Conservation (phyloP, 2,113 vertebrate genomes). For the Geothlypis trichas region DNA sequence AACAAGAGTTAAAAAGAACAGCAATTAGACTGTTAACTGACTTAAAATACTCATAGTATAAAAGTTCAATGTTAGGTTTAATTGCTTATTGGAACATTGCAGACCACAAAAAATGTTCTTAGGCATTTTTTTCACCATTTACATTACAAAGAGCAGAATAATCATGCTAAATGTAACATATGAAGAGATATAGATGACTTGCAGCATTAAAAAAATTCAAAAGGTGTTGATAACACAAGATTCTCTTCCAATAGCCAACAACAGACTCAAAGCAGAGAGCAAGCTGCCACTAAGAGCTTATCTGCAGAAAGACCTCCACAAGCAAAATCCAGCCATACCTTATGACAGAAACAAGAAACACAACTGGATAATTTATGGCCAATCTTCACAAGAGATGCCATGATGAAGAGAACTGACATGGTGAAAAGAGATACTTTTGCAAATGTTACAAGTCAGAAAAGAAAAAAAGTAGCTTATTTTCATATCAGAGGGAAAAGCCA, state of each 20-base stretch:
- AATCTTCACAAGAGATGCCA: neutral
- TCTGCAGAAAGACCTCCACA: neutral
- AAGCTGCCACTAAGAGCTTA: neutral
- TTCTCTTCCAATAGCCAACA: neutral
- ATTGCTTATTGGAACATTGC: neutral
- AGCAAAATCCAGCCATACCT: neutral
- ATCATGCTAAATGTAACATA: neutral
- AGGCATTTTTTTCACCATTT: neutral
- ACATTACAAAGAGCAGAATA: neutral
- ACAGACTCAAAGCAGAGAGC: neutral
- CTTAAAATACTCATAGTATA: neutral
- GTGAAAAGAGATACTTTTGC: neutral
- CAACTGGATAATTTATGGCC: neutral
- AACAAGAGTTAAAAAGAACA: neutral
- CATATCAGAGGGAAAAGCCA: neutral
- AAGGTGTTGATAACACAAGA: neutral
- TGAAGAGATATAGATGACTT: neutral
- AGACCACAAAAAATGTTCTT: neutral
- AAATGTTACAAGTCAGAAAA: neutral
- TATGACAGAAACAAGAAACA: neutral
- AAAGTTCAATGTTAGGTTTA: neutral
- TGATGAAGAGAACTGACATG: accelerated
- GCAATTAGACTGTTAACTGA: neutral
- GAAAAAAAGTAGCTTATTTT: neutral
- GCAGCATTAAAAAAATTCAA: neutral